Conservation (phyloP, 2,888 invertebrate species). For the Embidobia sp. region DNA sequence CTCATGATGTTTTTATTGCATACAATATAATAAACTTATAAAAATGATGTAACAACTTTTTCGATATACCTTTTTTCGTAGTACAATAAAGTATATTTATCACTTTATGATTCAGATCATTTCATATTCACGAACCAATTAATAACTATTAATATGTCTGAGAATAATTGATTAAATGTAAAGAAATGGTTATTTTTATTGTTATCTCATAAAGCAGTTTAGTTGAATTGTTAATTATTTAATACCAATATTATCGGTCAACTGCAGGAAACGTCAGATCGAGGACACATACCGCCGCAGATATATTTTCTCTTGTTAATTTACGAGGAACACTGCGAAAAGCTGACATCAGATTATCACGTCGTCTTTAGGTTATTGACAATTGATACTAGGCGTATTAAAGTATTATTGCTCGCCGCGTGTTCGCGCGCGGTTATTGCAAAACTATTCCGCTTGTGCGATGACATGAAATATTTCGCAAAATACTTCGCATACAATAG, state of each 20-base stretch:
- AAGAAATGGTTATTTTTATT: not conserved
- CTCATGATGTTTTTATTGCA: no score
- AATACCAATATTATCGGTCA: slow-evolving; percentile 35
- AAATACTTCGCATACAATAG: slow-evolving; percentile 38
- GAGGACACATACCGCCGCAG: slow-evolving; percentile 44
- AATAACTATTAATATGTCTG: no score
- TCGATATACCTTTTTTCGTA: no score
- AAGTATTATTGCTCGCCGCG: slow-evolving; percentile 60
- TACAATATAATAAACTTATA: no score
- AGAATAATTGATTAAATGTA: no score
- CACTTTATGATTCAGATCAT: no score
- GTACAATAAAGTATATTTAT: no score
- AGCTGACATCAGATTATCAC: slow-evolving; percentile 43
- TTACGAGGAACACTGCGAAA: slow-evolving; percentile 21
- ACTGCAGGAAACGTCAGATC: slow-evolving; percentile 61
- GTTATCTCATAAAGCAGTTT: not conserved
- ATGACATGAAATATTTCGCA: slow-evolving; percentile 34
- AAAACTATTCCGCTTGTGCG: slow-evolving; percentile 48
- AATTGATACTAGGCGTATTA: slow-evolving; percentile 47
- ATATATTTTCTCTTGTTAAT: slow-evolving; percentile 48
- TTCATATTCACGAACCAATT: no score
- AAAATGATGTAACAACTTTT: no score
- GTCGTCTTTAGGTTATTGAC: slow-evolving; percentile 59
- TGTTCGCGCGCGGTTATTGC: slow-evolving; percentile 57
- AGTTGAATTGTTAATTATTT: slow-evolving; percentile 7